Base-by-base conservation (phyloP, 35 echinoderm and acorn worm genomes). In the Ophiothrix spiculata region DNA sequence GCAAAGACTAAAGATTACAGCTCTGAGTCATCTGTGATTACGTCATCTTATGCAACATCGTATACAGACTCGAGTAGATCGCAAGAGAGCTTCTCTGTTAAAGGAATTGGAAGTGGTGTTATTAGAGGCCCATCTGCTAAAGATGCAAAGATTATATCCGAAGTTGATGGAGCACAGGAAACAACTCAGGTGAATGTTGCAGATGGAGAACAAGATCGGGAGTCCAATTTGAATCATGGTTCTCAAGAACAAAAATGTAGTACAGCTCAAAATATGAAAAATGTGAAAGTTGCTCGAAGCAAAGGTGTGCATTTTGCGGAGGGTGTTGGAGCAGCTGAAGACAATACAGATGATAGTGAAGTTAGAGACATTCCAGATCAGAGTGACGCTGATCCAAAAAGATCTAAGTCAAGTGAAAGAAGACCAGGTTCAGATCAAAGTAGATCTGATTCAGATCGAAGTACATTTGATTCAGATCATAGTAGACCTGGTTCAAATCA, bases 301-400 rank as follows among this genome's bases (percentile, higher is more conserved):
- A 69, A 69, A 69, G 60, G 60, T 25, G 60, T 69, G 4, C 60
- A 69, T 69, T 69, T 69, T 69, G 60, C 60, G 3, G 60, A 69
- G 17, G 23, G 25, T 69, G 6, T 28, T 54, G 8, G 8, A 54
- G 8, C 45, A 54, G 8, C 8, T 54, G 45, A n/a, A n/a, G n/a
- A n/a, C n/a, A n/a, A n/a, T n/a, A n/a, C n/a, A n/a, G n/a, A n/a
- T n/a, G n/a, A n/a, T n/a, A n/a, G n/a, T n/a, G n/a, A n/a, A n/a
- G n/a, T n/a, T n/a, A n/a, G n/a, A n/a, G n/a, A n/a, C n/a, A n/a
- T n/a, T n/a, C n/a, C n/a, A n/a, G n/a, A n/a, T n/a, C n/a, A n/a
- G n/a, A n/a, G n/a, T n/a, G n/a, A n/a, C n/a, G n/a, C n/a, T n/a
- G n/a, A n/a, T n/a, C n/a, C n/a, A n/a, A n/a, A n/a, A n/a, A n/a